Evolutionary conservation across 2,888 invertebrate genomes (phyloP).

Genomic region (Meteorus colon): DNA sequence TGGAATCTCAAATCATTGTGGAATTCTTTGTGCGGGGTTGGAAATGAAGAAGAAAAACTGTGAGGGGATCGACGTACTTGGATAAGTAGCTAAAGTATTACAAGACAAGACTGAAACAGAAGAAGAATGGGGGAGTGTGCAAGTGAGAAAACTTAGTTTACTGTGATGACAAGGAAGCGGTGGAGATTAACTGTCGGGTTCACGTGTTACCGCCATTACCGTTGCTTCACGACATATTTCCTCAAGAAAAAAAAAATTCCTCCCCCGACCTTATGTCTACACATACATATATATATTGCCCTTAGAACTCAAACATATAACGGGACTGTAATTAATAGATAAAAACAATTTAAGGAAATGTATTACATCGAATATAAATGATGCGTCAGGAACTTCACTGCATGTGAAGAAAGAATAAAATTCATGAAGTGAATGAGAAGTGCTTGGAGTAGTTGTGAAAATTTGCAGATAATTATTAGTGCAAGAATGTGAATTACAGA

Average conservation of each 20-base stretch:
- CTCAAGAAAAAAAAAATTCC: constrained; percentile 35
- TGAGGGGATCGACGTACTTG: constrained; percentile 39
- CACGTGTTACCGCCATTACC: constrained; percentile 55
- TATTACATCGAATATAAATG: not conserved
- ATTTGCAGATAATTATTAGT: no score
- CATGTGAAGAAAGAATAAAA: no score
- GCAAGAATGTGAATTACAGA: no score
- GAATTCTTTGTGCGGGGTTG: constrained; percentile 55
- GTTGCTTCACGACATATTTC: constrained; percentile 57
- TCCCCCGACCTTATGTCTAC: not conserved
- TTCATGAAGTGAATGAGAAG: no score
- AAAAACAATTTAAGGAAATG: not conserved
- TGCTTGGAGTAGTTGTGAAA: no score
- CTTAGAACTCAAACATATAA: not conserved
- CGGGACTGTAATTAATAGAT: not conserved
- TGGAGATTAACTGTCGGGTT: constrained; percentile 54
- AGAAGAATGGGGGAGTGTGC: not conserved
- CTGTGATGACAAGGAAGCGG: not conserved
- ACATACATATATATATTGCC: not conserved
- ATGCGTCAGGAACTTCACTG: no score
- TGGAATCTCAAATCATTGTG: constrained; percentile 59
- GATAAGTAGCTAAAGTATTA: constrained; percentile 47
- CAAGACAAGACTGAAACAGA: constrained; percentile 44
- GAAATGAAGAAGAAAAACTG: constrained; percentile 41
- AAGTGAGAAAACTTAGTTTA: not conserved